phyloP scores from a whole-genome alignment of 2,113 vertebrate genomes.

The Erpornis zantholeuca region DNA sequence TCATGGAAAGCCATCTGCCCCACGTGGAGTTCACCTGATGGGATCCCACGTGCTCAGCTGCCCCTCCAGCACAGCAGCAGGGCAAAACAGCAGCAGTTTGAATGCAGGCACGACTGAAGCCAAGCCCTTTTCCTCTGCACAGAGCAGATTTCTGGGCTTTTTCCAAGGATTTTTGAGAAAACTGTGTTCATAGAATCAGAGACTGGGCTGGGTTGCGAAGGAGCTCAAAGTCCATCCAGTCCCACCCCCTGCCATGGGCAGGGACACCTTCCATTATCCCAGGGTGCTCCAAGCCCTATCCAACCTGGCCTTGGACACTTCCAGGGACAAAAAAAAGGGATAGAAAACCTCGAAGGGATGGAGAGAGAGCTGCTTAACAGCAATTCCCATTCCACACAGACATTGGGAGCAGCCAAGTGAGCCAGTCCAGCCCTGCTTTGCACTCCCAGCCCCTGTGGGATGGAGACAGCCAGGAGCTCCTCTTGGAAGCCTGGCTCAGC shows the following conservation, averaged over 20 bases:
- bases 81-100: not conserved
- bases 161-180: not conserved
- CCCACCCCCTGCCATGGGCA: not conserved
- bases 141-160: not conserved
- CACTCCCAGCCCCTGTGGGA: not conserved
- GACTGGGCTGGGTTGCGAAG: not conserved
- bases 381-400: not conserved
- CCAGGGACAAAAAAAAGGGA: not conserved
- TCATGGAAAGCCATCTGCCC: not conserved
- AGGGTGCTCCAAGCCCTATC: not conserved
- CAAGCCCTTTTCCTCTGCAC: not conserved
- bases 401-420: not conserved
- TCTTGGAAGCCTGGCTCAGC: not conserved
- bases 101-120: fast-evolving
- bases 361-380: not conserved
- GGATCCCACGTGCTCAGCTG: not conserved
- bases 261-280: not conserved
- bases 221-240: not conserved
- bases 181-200: not conserved
- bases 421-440: not conserved
- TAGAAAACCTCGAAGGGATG: not conserved
- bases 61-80: not conserved
- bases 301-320: not conserved
- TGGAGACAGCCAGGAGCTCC: not conserved
- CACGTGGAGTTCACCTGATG: not conserved